Conservation (phyloP, 2,888 invertebrate genomes). For the Merodon equestris region DNA sequence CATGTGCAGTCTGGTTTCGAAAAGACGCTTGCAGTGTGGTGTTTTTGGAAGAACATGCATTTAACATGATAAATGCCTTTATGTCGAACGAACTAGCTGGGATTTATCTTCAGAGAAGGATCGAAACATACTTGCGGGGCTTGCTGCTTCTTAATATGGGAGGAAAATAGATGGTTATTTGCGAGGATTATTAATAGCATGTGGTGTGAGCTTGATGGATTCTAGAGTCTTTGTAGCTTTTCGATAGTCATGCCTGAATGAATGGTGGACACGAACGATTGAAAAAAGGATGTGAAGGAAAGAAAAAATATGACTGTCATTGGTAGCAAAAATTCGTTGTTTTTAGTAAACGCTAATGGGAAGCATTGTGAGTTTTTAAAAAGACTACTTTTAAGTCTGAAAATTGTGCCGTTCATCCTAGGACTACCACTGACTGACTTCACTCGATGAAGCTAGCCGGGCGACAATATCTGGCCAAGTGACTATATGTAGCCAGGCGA, state of each 20-base stretch:
- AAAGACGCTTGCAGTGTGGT: slow-evolving; percentile 3
- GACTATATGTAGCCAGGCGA: too few relatives aligned
- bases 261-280: background rate
- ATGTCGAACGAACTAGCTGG: slow-evolving; percentile 42
- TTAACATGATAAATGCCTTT: slow-evolving; percentile 45
- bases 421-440: too few relatives aligned
- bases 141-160: background rate
- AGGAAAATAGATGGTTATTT: slow-evolving; percentile 35
- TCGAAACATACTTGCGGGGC: background rate
- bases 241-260: background rate
- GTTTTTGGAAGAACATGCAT: slow-evolving; percentile 25
- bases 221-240: slow-evolving; percentile 20
- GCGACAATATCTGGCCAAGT: too few relatives aligned
- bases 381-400: too few relatives aligned
- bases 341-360: too few relatives aligned
- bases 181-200: slow-evolving; percentile 36
- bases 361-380: too few relatives aligned
- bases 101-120: slow-evolving; percentile 26
- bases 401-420: too few relatives aligned
- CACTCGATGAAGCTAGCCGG: too few relatives aligned
- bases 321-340: too few relatives aligned
- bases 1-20: slow-evolving; percentile 35
- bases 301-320: too few relatives aligned
- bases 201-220: slow-evolving; percentile 38
- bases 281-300: background rate